Evolutionary conservation across 1,140 invertebrate genomes (phyloP).

Genomic region (Drosophila sucinea): DNA sequence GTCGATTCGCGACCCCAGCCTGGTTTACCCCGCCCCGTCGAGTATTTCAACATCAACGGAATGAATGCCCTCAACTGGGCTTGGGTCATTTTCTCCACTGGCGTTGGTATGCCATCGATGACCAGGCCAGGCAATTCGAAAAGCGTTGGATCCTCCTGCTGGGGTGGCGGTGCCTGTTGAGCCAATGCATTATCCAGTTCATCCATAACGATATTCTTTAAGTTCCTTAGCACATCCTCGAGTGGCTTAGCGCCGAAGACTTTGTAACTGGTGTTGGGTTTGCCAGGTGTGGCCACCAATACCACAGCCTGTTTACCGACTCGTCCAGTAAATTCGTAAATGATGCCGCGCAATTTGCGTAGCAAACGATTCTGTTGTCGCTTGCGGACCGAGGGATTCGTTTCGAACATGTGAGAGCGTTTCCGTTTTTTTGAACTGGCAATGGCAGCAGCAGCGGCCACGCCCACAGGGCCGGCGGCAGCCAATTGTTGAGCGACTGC

Average conservation of each 20-base stretch:
- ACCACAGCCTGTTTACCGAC: constrained; percentile 99
- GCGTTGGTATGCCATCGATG: constrained; percentile 98
- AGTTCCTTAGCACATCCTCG: constrained; percentile 97
- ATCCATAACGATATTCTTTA: constrained; percentile 95
- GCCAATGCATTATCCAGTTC: constrained; percentile 96
- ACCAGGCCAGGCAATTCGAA: constrained; percentile 98
- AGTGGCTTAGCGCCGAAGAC: constrained; percentile 98
- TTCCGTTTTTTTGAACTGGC: constrained; percentile 98
- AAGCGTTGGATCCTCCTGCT: constrained; percentile 94
- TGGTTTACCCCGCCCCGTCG: constrained; percentile 97
- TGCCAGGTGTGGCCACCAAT: constrained; percentile 97
- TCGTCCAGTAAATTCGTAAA: constrained; percentile 98
- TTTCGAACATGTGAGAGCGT: constrained; percentile 98
- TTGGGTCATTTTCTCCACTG: constrained; percentile 99
- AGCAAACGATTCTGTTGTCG: constrained; percentile 97
- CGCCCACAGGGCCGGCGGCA: constrained; percentile 97
- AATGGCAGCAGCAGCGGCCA: constrained; percentile 98
- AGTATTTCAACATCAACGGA: constrained; percentile 98
- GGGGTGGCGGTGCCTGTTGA: constrained; percentile 95
- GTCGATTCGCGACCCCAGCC: constrained; percentile 98
- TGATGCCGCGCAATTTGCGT: constrained; percentile 95
- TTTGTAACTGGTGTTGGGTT: constrained; percentile 97
- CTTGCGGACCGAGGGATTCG: constrained; percentile 98
- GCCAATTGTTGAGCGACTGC: constrained; percentile 97
- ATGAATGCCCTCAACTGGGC: constrained; percentile 98